Evolutionary conservation across 2,113 vertebrate species (phyloP).

Genomic region (Leucosticte australis): DNA sequence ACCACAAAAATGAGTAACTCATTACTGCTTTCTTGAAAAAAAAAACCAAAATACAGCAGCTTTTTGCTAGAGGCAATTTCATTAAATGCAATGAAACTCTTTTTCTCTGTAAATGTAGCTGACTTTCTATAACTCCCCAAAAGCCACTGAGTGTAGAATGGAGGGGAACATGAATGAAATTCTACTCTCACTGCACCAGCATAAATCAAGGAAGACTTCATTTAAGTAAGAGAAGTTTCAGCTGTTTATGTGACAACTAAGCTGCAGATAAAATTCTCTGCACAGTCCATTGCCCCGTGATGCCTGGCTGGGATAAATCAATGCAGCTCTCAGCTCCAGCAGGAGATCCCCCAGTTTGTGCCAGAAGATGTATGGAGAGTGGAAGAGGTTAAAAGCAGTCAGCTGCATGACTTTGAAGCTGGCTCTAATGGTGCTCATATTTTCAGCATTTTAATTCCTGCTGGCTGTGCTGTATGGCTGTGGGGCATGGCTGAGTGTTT

Average conservation of each 20-base stretch:
- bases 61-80: neutral
- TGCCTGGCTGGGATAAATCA: neutral
- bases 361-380: neutral
- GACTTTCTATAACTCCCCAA: neutral
- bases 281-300: neutral
- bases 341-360: neutral
- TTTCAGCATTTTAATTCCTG: neutral
- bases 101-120: neutral
- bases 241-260: neutral
- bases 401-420: neutral
- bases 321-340: neutral
- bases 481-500: neutral
- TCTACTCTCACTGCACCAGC: neutral
- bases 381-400: neutral
- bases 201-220: slow-evolving; percentile 11
- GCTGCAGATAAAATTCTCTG: neutral
- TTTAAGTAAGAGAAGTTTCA: neutral
- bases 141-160: neutral
- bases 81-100: neutral
- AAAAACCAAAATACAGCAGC: neutral
- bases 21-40: neutral
- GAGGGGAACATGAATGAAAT: neutral
- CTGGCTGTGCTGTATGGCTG: neutral
- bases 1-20: neutral
- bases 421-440: neutral